Percentiles rank a stretch among this genome's conserved stretches.
Evolutionary conservation across 2,797 vertebrate genomes (phyloP).

Genomic region (Nyctalus aviator): DNA sequence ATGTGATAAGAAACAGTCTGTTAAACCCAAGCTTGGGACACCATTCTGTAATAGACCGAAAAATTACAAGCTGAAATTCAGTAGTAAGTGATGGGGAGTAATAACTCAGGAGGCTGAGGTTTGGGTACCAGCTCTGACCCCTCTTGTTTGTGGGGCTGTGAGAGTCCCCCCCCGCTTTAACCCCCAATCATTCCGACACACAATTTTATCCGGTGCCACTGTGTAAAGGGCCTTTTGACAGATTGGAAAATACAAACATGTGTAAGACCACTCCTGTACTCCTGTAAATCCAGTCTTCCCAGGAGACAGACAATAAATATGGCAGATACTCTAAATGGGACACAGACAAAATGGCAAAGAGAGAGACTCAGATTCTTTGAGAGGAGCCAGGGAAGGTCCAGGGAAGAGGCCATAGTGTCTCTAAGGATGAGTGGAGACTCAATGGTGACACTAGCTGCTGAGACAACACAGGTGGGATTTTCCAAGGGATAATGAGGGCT

Average conservation of each 20-base stretch:
- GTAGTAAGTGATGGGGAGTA: neutral
- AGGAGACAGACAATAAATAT: conserved; percentile 37
- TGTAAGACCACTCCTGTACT: neutral
- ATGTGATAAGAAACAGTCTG: conserved; percentile 37
- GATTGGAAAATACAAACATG: neutral
- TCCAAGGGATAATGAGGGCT: neutral
- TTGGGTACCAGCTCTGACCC: neutral
- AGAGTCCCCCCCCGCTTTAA: neutral
- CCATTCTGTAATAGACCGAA: neutral
- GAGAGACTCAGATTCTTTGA: neutral
- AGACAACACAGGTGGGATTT: neutral
- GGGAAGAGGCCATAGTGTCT: neutral
- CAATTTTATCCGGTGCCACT: neutral
- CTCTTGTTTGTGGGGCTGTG: neutral
- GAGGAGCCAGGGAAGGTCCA: neutral
- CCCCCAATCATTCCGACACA: neutral
- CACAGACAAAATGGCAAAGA: neutral
- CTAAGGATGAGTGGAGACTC: neutral
- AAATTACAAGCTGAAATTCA: neutral
- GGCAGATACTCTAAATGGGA: neutral
- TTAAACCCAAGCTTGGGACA: neutral
- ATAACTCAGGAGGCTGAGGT: neutral
- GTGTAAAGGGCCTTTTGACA: neutral
- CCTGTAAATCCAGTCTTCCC: conserved; percentile 26
- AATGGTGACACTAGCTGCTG: neutral